Conservation (phyloP, 64 coral and sea anemone genomes). For the Dendronephthya gigantea region DNA sequence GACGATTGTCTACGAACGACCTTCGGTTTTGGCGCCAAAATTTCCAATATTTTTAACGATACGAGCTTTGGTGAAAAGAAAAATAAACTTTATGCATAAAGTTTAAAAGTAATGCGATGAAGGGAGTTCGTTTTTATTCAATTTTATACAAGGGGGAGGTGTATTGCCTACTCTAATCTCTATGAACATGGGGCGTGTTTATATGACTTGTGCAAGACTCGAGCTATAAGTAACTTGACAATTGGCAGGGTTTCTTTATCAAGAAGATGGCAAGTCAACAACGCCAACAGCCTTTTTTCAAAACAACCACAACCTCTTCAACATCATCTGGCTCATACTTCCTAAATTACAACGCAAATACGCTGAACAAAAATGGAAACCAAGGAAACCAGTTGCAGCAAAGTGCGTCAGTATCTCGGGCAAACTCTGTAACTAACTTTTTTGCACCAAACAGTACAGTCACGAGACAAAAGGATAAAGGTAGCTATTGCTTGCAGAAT, state of each 20-base stretch:
- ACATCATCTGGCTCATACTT: constrained; percentile 44
- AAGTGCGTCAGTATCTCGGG: constrained; percentile 21
- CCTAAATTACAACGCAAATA: constrained; percentile 37
- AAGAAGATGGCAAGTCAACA: constrained; percentile 27
- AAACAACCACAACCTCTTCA: constrained; percentile 48
- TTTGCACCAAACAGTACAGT: constrained; percentile 9
- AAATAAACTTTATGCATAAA: background rate
- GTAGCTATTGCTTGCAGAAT: background rate
- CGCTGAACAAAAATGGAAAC: constrained; percentile 22
- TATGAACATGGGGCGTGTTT: too few relatives aligned
- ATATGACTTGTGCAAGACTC: too few relatives aligned
- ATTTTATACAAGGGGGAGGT: background rate
- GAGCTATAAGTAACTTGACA: background rate
- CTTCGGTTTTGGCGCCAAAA: constrained; percentile 17
- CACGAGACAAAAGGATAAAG: constrained; percentile 10
- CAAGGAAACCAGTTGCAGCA: constrained; percentile 36
- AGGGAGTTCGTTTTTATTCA: background rate
- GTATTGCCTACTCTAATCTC: background rate
- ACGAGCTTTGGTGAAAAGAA: background rate
- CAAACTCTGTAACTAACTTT: constrained; percentile 23
- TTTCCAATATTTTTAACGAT: background rate
- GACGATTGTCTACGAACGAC: background rate
- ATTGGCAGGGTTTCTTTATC: background rate
- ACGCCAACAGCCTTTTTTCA: constrained; percentile 96
- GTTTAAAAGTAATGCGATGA: background rate